Percentiles rank a stretch among this genome's conserved stretches.
phyloP scores from a whole-genome alignment of 2,797 vertebrate species.

The Oreortyx pictus region DNA sequence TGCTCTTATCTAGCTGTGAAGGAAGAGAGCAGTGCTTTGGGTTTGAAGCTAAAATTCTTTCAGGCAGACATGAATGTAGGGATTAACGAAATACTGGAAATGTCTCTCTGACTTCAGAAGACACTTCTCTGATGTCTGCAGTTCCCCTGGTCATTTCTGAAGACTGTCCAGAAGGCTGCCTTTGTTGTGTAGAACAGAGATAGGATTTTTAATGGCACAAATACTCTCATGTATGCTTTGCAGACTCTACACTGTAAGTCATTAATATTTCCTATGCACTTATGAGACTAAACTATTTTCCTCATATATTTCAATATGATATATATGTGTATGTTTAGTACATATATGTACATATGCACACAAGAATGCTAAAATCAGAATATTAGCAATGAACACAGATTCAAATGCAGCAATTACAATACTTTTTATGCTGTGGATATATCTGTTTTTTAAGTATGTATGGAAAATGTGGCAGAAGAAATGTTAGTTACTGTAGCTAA shows the following conservation, averaged over 20 bases:
- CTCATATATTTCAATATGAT: not conserved
- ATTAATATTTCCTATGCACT: not conserved
- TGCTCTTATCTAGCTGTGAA: not conserved
- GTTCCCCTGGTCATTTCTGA: not conserved
- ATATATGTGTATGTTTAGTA: not conserved
- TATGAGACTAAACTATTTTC: not conserved
- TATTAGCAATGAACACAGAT: not conserved
- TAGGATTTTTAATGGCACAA: not conserved
- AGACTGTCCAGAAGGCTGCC: not conserved
- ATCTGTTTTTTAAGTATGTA: not conserved
- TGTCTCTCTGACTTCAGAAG: not conserved
- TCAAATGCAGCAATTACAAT: not conserved
- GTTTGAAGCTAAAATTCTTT: not conserved
- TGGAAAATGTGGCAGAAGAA: not conserved
- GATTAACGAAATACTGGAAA: not conserved
- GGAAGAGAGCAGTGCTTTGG: not conserved
- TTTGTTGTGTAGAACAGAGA: no score
- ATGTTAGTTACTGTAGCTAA: not conserved
- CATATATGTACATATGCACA: not conserved
- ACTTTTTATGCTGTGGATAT: not conserved
- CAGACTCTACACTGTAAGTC: not conserved
- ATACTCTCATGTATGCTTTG: not conserved
- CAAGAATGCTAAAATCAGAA: not conserved
- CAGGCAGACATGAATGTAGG: not conserved
- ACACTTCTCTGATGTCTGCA: not conserved